Evolutionary conservation across 2,888 invertebrate species (phyloP), one percentile per base, ranked within the genome.

Genomic region (Drosophila borealis): DNA sequence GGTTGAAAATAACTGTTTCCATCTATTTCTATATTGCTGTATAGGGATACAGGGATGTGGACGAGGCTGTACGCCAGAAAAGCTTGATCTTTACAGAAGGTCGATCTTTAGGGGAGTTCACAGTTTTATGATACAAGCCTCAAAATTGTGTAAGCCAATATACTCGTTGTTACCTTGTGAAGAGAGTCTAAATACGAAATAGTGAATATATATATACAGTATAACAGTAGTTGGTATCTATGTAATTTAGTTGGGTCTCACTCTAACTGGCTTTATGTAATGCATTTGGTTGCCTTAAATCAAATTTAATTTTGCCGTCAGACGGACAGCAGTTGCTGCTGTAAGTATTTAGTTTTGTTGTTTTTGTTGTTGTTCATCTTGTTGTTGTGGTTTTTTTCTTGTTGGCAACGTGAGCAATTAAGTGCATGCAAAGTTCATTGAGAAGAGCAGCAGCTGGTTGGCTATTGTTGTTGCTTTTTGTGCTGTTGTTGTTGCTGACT

Each of bases 361-460:
- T 37, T 41, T 62, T 17, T 25, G 33, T 19, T 48, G 42, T 21
- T 44, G 36, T 33, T 39, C 25, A 14, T 54, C 33, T 21, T 54
- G 48, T 33, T 53, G 48, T 25, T 60, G 34, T 25, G 17, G 25
- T 29, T 8, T 29, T 29, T 41, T 17, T 36, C 19, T 59, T 62
- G 37, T 41, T 53, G 55, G 55, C 49, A 67, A 67, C 51, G 48
- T 70, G 56, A 69, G 80, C 80, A 80, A 79, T 79, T 79, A 79
- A 82, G 66, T 82, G 72, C 79, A 79, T 79, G 82, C 78, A 78
- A 78, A 81, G 78, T 78, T 78, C 64, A 74, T 78, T 78, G 70
- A 74, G 66, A 74, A 74, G 63, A 73, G 57, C 62, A 57, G 53
- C 80, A 63, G 66, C 66, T 68, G 69, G 36, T 53, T 41, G 55